Evolutionary conservation across 2,113 vertebrate genomes (phyloP).

Genomic region (Malurus alboscapulatus): DNA sequence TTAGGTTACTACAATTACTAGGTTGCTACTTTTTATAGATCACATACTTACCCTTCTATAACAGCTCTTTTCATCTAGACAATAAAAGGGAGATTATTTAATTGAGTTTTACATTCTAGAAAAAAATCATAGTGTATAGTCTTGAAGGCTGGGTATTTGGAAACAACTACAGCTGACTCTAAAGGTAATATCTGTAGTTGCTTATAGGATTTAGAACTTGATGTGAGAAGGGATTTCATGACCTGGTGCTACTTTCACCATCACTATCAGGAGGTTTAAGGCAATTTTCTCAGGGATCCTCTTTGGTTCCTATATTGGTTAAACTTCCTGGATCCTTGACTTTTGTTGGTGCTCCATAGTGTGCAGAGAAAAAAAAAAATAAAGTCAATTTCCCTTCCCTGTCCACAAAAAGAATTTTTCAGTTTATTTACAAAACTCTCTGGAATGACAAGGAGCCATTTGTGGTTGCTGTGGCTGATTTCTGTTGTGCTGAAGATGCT

Average conservation of each 20-base stretch:
- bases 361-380: not conserved
- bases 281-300: not conserved
- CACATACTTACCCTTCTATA: not conserved
- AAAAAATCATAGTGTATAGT: not conserved
- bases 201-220: not conserved
- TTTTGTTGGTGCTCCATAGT: not conserved
- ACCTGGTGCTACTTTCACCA: not conserved
- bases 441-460: slow-evolving; percentile 75
- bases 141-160: not conserved
- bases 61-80: not conserved
- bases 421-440: slow-evolving; percentile 77
- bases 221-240: not conserved
- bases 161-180: not conserved
- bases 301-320: not conserved
- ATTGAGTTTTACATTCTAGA: not conserved
- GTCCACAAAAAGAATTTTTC: slow-evolving; percentile 62
- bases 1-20: not conserved
- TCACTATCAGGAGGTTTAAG: not conserved
- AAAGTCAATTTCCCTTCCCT: slow-evolving; percentile 40
- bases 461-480: slow-evolving; percentile 75
- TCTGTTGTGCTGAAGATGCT: slow-evolving; percentile 64
- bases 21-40: not conserved
- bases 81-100: not conserved
- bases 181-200: not conserved
- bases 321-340: slow-evolving; percentile 42